phyloP scores from a whole-genome alignment of 1,140 invertebrate genomes.

The Chymomyza costata region DNA sequence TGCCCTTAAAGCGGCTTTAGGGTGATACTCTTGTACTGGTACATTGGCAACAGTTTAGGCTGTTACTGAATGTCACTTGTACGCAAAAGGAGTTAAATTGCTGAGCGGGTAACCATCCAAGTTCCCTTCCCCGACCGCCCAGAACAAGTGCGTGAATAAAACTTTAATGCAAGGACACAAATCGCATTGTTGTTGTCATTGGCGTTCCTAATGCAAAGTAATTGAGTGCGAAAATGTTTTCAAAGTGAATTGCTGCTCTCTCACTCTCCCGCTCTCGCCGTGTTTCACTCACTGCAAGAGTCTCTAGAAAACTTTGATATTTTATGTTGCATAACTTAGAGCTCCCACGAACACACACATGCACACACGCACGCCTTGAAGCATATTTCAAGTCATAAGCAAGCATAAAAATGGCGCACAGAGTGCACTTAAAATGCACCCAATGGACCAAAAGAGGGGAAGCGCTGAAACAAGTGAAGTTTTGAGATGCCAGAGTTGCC shows the following conservation, averaged over 20 bases:
- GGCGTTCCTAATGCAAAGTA: conserved; percentile 74
- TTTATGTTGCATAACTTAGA: conserved; percentile 2
- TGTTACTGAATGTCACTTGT: too few relatives aligned
- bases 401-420: conserved; percentile 38
- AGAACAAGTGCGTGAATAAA: conserved; percentile 69
- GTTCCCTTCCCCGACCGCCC: background rate
- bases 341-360: conserved; percentile 34
- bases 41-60: too few relatives aligned
- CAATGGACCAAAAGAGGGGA: conserved; percentile 3
- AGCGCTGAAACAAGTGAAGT: background rate
- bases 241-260: too few relatives aligned
- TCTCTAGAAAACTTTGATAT: too few relatives aligned
- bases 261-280: conserved; percentile 7
- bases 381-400: conserved; percentile 33
- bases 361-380: conserved; percentile 32
- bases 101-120: too few relatives aligned
- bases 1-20: too few relatives aligned
- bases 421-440: conserved; percentile 45
- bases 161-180: conserved; percentile 75
- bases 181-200: conserved; percentile 43
- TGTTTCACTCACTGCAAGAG: too few relatives aligned
- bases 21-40: too few relatives aligned
- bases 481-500: background rate
- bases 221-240: conserved; percentile 75
- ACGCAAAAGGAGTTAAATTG: too few relatives aligned